phyloP scores from a whole-genome alignment of 1,140 invertebrate species.

The Argopecten irradians region DNA sequence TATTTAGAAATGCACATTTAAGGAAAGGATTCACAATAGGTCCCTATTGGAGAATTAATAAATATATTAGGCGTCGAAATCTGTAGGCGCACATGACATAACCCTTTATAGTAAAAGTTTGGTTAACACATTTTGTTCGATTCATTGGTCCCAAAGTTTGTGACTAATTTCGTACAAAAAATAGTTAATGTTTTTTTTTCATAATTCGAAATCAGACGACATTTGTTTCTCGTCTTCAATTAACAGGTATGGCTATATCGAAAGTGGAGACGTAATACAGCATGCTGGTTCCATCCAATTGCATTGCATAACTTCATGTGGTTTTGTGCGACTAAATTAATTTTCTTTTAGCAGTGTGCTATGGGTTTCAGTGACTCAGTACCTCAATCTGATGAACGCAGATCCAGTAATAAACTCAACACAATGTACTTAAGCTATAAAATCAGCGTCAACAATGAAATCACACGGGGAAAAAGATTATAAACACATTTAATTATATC shows the following conservation, averaged over 20 bases:
- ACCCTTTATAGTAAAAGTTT: no score
- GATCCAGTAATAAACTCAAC: background rate
- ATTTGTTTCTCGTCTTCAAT: background rate
- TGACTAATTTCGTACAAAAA: background rate
- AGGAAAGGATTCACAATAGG: no score
- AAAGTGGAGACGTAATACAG: background rate
- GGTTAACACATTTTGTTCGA: no score
- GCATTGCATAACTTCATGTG: background rate
- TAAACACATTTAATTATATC: slow-evolving; percentile 19
- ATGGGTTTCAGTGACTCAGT: background rate
- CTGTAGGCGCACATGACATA: no score
- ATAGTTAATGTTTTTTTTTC: background rate
- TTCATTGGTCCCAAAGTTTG: no score
- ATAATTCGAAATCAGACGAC: background rate
- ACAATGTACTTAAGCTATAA: background rate
- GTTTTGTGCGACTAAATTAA: background rate
- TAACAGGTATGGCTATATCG: background rate
- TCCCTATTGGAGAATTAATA: no score
- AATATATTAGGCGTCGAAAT: no score
- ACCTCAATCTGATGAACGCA: background rate
- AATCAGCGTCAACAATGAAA: background rate
- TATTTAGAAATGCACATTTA: no score
- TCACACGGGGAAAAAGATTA: background rate
- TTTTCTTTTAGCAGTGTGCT: background rate
- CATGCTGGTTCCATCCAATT: background rate